These are phyloP conservation scores for Pavo muticus DNA, from an alignment of 2,113 vertebrate genomes.

Conservation along the genomic window DNA sequence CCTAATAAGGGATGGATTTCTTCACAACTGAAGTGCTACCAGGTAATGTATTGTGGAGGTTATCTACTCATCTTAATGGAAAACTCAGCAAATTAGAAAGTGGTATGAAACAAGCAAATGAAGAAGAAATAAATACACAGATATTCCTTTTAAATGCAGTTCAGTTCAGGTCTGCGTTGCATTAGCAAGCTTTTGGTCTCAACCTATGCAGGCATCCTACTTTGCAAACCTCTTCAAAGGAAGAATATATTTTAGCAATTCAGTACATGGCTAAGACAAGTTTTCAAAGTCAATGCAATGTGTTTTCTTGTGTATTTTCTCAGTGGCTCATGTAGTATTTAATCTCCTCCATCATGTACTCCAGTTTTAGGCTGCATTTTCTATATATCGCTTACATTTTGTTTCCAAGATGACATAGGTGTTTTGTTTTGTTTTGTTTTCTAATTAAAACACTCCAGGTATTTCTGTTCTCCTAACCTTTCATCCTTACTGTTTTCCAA, in stretches of 20 bases:
- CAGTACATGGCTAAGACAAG: not conserved
- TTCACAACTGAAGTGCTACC: not conserved
- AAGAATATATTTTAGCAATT: not conserved
- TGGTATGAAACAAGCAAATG: not conserved
- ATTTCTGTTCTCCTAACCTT: not conserved
- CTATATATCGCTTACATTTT: not conserved
- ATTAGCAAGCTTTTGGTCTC: not conserved
- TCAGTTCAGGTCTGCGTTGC: not conserved
- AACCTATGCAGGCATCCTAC: not conserved
- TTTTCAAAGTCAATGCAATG: not conserved
- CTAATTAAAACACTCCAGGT: not conserved
- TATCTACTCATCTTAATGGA: not conserved
- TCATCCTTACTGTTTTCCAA: not conserved
- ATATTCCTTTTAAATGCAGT: not conserved
- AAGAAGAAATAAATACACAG: not conserved
- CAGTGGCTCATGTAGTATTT: not conserved
- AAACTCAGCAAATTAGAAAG: not conserved
- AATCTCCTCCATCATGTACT: not conserved
- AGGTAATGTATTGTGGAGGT: not conserved
- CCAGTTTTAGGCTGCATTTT: not conserved
- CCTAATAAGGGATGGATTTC: not conserved
- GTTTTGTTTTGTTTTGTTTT: not conserved
- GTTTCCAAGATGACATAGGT: not conserved
- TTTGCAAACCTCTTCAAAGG: not conserved
- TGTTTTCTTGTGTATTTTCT: not conserved